Percentiles rank a stretch among this genome's conserved stretches.
Evolutionary conservation across 2,113 vertebrate species (phyloP).

Genomic region (Platysteira castanea): DNA sequence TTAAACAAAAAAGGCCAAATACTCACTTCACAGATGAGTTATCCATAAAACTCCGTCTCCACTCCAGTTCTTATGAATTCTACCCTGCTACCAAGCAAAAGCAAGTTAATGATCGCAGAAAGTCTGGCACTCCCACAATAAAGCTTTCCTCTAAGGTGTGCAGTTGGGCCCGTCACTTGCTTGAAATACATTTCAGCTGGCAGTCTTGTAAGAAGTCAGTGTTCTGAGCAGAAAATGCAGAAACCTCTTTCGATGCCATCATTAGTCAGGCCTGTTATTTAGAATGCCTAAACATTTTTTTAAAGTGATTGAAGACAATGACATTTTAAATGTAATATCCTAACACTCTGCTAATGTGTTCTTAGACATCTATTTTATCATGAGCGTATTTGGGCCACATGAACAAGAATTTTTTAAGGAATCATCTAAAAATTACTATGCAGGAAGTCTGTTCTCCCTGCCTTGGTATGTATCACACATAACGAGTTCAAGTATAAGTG

Average conservation of each 20-base stretch:
- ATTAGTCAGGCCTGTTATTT: neutral
- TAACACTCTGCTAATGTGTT: neutral
- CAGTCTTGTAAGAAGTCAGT: neutral
- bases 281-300: neutral
- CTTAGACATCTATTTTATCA: constrained; percentile 13
- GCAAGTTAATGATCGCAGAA: accelerated
- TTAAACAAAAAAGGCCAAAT: neutral
- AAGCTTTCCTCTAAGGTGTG: neutral
- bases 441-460: neutral
- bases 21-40: neutral
- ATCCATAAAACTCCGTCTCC: neutral
- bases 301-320: neutral
- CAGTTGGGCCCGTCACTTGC: neutral
- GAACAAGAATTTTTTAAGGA: neutral
- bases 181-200: neutral
- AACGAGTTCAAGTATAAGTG: neutral
- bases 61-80: neutral
- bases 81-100: neutral
- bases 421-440: constrained; percentile 1
- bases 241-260: neutral
- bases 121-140: neutral
- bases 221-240: neutral
- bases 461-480: neutral
- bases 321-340: constrained; percentile 3
- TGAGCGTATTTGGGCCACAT: neutral